phyloP scores from a whole-genome alignment of 2,888 invertebrate species.

The Globia sparganii region DNA sequence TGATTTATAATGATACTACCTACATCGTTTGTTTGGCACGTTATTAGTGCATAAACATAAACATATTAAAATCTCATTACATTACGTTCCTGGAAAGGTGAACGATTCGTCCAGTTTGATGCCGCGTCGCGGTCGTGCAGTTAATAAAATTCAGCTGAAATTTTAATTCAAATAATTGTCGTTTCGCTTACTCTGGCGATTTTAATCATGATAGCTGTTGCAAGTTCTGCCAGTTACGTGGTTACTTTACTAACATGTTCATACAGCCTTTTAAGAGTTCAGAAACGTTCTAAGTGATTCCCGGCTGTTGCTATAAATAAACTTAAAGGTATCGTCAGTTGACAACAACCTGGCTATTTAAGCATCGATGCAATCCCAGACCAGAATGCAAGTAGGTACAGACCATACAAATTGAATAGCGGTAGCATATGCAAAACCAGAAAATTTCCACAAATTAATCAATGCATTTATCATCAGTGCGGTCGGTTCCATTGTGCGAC shows the following conservation, averaged over 20 bases:
- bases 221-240: not conserved
- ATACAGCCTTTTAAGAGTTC: constrained; percentile 12
- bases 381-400: constrained; percentile 47
- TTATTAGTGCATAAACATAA: not conserved
- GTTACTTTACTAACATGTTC: not conserved
- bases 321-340: constrained; percentile 13
- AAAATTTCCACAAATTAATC: constrained; percentile 58
- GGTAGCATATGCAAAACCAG: constrained; percentile 42
- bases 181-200: constrained; percentile 4
- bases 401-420: constrained; percentile 43
- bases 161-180: constrained; percentile 12
- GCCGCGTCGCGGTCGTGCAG: not conserved
- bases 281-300: constrained; percentile 16
- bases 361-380: constrained; percentile 45
- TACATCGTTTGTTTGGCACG: not conserved
- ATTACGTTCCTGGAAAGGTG: constrained; percentile 21
- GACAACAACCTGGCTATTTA: constrained; percentile 34
- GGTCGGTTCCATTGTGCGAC: constrained; percentile 64
- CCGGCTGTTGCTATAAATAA: constrained; percentile 25
- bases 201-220: constrained; percentile 1
- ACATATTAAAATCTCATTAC: constrained; percentile 2
- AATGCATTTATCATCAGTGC: constrained; percentile 47
- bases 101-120: constrained; percentile 1
- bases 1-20: constrained; percentile 13
- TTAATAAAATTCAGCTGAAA: constrained; percentile 10